phyloP scores from a whole-genome alignment of 2,888 invertebrate genomes.

The Cerceris ruficornis region DNA sequence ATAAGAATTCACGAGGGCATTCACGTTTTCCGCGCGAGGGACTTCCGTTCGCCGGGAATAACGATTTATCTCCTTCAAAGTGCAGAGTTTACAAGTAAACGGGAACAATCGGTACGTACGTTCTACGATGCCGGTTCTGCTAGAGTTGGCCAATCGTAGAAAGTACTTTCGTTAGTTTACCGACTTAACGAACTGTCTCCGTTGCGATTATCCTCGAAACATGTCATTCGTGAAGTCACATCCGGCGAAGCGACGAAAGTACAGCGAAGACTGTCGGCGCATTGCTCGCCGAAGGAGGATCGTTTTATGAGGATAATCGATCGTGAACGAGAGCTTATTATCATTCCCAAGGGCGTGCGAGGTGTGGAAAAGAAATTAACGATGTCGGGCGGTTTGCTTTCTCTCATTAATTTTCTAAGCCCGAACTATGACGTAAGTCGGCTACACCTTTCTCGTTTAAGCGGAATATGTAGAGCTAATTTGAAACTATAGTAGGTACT shows the following conservation, averaged over 20 bases:
- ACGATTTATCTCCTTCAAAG: not conserved
- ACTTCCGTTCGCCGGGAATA: not conserved
- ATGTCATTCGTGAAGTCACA: not conserved
- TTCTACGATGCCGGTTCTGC: not conserved
- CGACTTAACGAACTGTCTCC: not conserved
- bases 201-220: not conserved
- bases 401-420: slow-evolving; percentile 46
- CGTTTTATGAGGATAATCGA: not conserved
- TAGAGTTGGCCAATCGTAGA: not conserved
- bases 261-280: not conserved
- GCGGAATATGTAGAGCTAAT: slow-evolving; percentile 29
- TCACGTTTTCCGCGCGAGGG: not conserved
- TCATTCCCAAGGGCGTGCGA: slow-evolving; percentile 30
- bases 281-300: not conserved
- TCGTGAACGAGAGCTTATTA: not conserved
- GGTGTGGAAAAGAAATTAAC: slow-evolving; percentile 17
- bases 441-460: slow-evolving; percentile 6
- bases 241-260: not conserved
- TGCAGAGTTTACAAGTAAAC: not conserved
- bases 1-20: not conserved
- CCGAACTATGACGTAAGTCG: slow-evolving; percentile 28
- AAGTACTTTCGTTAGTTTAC: slow-evolving; percentile 9
- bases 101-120: not conserved
- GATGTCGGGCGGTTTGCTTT: slow-evolving; percentile 23
- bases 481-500: slow-evolving; percentile 10